Percentiles rank a stretch among this genome's conserved stretches.
Conservation (phyloP, 1,140 invertebrate species). For the Calephelis virginiensis region DNA sequence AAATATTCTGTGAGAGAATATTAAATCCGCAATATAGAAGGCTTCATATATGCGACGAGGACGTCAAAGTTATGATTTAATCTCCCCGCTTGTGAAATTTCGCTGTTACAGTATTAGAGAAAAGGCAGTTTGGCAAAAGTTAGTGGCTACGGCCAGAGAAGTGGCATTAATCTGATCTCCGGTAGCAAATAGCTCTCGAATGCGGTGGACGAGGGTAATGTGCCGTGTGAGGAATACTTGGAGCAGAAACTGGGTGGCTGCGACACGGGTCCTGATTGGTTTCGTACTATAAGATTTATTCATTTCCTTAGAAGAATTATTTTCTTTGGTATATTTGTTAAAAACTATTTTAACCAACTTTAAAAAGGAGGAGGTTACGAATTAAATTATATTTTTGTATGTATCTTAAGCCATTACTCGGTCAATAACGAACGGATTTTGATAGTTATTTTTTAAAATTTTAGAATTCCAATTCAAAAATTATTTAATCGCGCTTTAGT, state of each 20-base stretch:
- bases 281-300: constrained; percentile 27
- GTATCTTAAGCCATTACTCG: too few relatives aligned
- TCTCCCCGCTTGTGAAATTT: constrained; percentile 10
- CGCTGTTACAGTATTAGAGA: constrained; percentile 13
- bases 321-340: too few relatives aligned
- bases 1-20: neutral
- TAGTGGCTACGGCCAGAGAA: constrained; percentile 45
- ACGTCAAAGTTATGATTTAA: constrained; percentile 6
- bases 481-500: too few relatives aligned
- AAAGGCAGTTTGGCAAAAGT: constrained; percentile 3
- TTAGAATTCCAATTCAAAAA: too few relatives aligned
- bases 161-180: constrained; percentile 71
- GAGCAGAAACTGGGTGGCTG: constrained; percentile 47
- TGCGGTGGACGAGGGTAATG: constrained; percentile 68
- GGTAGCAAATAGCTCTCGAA: constrained; percentile 65
- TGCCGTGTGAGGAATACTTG: constrained; percentile 59
- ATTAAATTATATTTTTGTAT: too few relatives aligned
- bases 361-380: too few relatives aligned
- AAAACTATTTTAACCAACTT: too few relatives aligned
- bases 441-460: too few relatives aligned
- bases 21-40: neutral
- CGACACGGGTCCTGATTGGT: constrained; percentile 20
- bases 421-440: too few relatives aligned
- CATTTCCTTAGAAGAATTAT: constrained; percentile 2
- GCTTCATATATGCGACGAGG: neutral